Percentiles rank a stretch among this genome's conserved stretches.
Evolutionary conservation across 2,797 vertebrate genomes (phyloP).

Genomic region (Coregonus ussuriensis): DNA sequence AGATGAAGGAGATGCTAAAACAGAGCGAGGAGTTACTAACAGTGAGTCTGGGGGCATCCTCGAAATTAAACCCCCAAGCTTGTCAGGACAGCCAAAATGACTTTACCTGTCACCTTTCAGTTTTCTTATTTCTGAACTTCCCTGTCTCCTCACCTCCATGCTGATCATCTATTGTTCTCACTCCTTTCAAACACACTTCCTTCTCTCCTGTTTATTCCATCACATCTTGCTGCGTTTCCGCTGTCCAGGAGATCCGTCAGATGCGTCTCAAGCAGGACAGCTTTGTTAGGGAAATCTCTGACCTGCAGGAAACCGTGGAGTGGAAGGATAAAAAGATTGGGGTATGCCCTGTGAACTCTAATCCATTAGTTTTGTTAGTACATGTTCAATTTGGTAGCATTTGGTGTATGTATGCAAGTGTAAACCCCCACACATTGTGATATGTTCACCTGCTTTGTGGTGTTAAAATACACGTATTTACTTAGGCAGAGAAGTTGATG

Average conservation of each 20-base stretch:
- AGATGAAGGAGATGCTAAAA: conserved; percentile 88
- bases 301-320: conserved; percentile 96
- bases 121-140: conserved; percentile 30
- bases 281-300: conserved; percentile 89
- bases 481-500: neutral
- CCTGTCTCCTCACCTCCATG: conserved; percentile 35
- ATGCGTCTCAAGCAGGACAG: conserved; percentile 88
- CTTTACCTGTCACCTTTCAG: conserved; percentile 6
- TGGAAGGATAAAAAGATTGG: conserved; percentile 99
- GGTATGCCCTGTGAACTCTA: conserved; percentile 74
- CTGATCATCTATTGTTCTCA: conserved; percentile 46
- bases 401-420: neutral
- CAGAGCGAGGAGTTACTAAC: conserved; percentile 91
- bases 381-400: conserved; percentile 14
- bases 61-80: neutral
- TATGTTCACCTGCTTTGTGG: neutral
- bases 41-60: conserved; percentile 74
- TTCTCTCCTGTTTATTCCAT: conserved; percentile 7
- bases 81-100: neutral
- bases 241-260: conserved; percentile 89
- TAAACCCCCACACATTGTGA: conserved; percentile 8
- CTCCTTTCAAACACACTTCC: conserved; percentile 42
- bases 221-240: neutral
- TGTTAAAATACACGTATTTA: neutral
- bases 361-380: conserved; percentile 8